phyloP scores from a whole-genome alignment of 2,797 vertebrate genomes.

The Tapirus indicus region DNA sequence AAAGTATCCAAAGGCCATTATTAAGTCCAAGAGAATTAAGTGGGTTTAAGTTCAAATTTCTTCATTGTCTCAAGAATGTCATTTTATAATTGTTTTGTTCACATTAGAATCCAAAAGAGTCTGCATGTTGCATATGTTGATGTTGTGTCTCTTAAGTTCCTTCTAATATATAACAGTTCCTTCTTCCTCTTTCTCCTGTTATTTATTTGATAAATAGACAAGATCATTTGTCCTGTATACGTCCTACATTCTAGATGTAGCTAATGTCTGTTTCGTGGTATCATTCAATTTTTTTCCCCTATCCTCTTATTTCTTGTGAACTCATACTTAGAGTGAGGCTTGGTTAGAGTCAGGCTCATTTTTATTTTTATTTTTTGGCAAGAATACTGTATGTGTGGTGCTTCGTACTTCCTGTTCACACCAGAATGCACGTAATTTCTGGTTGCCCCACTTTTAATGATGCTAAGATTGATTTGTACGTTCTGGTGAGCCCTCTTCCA shows the following conservation, averaged over 20 bases:
- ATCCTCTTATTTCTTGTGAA: conserved; percentile 16
- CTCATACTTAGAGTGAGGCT: not conserved
- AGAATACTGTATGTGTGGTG: not conserved
- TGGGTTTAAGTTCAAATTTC: not conserved
- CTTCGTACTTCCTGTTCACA: conserved; percentile 23
- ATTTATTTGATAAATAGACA: conserved; percentile 53
- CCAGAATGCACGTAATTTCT: not conserved
- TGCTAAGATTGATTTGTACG: not conserved
- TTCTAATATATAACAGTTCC: not conserved
- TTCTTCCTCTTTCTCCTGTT: not conserved
- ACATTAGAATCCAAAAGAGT: conserved; percentile 1
- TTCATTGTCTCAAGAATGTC: not conserved
- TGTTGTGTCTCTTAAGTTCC: not conserved
- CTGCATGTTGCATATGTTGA: not conserved
- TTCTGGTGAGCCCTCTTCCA: not conserved
- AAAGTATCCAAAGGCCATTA: not conserved
- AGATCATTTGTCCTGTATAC: not conserved
- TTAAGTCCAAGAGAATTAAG: conserved; percentile 19
- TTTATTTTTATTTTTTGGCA: conserved; percentile 40
- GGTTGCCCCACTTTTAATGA: not conserved
- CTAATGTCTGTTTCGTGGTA: not conserved
- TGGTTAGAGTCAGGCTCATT: not conserved
- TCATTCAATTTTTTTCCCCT: not conserved
- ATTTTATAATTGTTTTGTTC: conserved; percentile 42
- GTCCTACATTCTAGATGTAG: not conserved